Conservation (phyloP, 2,888 invertebrate genomes). For the Temnothorax rugatulus region DNA sequence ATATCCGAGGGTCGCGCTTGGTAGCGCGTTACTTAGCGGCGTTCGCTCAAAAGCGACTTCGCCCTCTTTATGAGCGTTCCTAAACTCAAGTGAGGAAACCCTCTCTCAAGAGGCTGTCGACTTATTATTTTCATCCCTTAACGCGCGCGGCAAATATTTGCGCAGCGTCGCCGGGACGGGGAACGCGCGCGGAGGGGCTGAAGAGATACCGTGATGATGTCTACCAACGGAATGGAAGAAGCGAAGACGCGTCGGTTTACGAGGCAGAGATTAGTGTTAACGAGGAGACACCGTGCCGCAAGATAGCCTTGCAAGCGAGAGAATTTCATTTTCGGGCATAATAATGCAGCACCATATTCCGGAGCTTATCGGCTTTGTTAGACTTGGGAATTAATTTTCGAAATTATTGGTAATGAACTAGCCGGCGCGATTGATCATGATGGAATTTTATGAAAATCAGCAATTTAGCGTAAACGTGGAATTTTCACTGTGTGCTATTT, state of each 20-base stretch:
- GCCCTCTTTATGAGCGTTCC: slow-evolving; percentile 50
- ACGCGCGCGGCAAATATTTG: slow-evolving; percentile 79
- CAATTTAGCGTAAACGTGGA: slow-evolving; percentile 19
- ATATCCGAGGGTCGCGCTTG: slow-evolving; percentile 59
- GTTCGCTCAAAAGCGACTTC: slow-evolving; percentile 53
- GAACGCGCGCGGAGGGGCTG: background rate
- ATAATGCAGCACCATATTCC: slow-evolving; percentile 43
- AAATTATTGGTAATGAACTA: slow-evolving; percentile 49
- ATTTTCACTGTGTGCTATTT: slow-evolving; percentile 9
- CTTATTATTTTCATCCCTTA: slow-evolving; percentile 81
- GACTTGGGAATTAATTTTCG: slow-evolving; percentile 49
- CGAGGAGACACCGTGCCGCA: slow-evolving; percentile 52
- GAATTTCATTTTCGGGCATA: slow-evolving; percentile 61
- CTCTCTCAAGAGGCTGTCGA: slow-evolving; percentile 65
- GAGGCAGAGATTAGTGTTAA: slow-evolving; percentile 54
- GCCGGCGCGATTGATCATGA: slow-evolving; percentile 33
- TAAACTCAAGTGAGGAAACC: slow-evolving; percentile 54
- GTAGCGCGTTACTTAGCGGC: slow-evolving; percentile 53
- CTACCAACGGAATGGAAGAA: slow-evolving; percentile 30
- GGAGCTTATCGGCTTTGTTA: slow-evolving; percentile 38
- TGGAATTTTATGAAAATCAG: slow-evolving; percentile 41
- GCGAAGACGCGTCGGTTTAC: slow-evolving; percentile 45
- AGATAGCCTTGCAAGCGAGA: slow-evolving; percentile 60
- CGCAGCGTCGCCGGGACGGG: slow-evolving; percentile 66
- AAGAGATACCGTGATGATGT: slow-evolving; percentile 46